phyloP scores from a whole-genome alignment of 2,888 invertebrate species.

The Xanthostigma xanthostigma region DNA sequence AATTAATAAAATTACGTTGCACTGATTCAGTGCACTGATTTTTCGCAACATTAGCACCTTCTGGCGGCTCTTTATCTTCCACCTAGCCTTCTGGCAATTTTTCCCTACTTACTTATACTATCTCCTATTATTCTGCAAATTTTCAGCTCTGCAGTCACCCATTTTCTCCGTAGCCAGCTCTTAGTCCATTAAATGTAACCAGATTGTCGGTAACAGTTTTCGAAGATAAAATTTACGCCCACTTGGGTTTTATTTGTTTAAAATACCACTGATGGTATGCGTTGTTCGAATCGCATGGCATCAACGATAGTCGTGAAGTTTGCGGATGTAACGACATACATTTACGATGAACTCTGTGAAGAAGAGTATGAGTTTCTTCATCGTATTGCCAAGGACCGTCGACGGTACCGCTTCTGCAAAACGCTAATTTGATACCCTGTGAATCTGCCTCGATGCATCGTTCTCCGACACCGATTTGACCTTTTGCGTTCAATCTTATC shows the following conservation, averaged over 20 bases:
- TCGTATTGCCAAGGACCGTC: slow-evolving; percentile 93
- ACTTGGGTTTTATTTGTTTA: slow-evolving; percentile 53
- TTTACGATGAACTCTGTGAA: slow-evolving; percentile 63
- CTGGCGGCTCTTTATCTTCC: too few species aligned
- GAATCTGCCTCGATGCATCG: slow-evolving; percentile 84
- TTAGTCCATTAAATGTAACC: too few species aligned
- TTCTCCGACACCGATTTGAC: slow-evolving; percentile 91
- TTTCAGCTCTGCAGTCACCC: too few species aligned
- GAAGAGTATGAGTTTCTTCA: slow-evolving; percentile 51
- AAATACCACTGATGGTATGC: slow-evolving; percentile 83
- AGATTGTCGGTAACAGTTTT: not conserved
- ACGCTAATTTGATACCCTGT: slow-evolving; percentile 74
- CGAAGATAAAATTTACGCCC: slow-evolving; percentile 25
- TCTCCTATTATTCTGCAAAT: too few species aligned
- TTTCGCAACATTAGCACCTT: too few species aligned
- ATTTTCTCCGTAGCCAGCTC: too few species aligned
- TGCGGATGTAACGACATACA: slow-evolving; percentile 76
- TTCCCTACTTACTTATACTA: too few species aligned
- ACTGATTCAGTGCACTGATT: too few species aligned
- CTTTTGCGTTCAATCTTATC: slow-evolving; percentile 80
- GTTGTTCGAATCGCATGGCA: slow-evolving; percentile 73
- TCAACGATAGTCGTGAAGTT: slow-evolving; percentile 58
- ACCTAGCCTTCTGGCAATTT: too few species aligned
- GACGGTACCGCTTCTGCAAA: slow-evolving; percentile 83
- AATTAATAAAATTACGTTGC: too few species aligned